Evolutionary conservation across 2,797 vertebrate genomes (phyloP).

Genomic region (Lophura swinhoii): DNA sequence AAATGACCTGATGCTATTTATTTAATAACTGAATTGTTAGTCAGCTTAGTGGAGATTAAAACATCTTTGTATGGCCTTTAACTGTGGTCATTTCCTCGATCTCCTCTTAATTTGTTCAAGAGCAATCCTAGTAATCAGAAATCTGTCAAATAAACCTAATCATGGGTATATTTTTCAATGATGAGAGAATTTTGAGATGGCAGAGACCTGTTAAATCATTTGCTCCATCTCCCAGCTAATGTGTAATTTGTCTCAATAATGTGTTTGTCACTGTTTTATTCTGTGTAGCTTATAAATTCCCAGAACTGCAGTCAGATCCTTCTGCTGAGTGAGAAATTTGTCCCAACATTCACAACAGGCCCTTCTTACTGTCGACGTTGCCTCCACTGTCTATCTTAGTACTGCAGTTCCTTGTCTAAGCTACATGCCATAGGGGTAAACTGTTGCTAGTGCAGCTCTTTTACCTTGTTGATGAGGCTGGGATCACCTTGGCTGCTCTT

Average conservation of each 20-base stretch:
- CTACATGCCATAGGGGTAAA: neutral
- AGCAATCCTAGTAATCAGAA: neutral
- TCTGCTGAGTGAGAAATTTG: neutral
- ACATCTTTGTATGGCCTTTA: neutral
- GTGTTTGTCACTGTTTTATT: neutral
- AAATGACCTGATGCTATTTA: neutral
- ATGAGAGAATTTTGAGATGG: neutral
- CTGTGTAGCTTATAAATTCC: neutral
- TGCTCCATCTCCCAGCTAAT: neutral
- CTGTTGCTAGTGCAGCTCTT: neutral
- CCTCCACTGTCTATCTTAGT: neutral
- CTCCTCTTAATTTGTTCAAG: neutral
- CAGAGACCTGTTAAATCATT: neutral
- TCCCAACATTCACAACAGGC: neutral
- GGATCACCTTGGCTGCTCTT: slow-evolving; percentile 81
- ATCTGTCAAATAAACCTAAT: neutral
- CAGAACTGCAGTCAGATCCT: neutral
- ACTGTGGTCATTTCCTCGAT: neutral
- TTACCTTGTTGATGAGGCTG: slow-evolving; percentile 87
- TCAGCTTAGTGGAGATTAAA: neutral
- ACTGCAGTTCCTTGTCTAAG: neutral
- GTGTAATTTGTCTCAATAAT: neutral
- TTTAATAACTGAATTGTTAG: neutral
- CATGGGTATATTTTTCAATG: neutral
- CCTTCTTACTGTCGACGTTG: neutral